Base-by-base conservation (phyloP, 1,140 invertebrate genomes). In the Diachasmimorpha longicaudata region DNA sequence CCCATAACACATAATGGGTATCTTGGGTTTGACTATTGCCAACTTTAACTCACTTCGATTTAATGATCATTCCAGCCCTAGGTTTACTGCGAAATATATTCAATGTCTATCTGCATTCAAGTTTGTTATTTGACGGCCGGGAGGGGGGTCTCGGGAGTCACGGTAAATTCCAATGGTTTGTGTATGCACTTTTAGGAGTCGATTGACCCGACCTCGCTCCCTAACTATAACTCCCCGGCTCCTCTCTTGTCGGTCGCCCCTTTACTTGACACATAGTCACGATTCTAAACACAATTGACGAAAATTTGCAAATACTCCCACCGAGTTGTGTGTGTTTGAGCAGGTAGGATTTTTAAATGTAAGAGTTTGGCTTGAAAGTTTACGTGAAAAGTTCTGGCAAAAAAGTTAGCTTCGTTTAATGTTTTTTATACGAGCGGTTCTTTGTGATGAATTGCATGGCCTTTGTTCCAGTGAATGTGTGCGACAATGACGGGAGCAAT, bases 171-270 rank as follows among this genome's bases (percentile, higher is more conserved):
- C 58, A 63, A 23, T 63, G 21, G 23, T 25, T 63, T 63, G 58
- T 63, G 14, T 52, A 52, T 52, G 58, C 58, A 63, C 58, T 63
- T 23, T 13, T 63, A 31, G 58, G 23, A 63, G 58, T 63, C 58
- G 58, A 63, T 63, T 63, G 58, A 63, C 58, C 58, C 58, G 58
- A 63, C 58, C 58, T 63, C 58, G 58, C 58, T 63, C 58, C 23
- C 23, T 25, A 63, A 63, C 23, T 21, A 58, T 58, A 58, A 58
- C 52, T 58, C 14, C 58, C 58, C 25, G 25, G 14, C 58, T 23
- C 31, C 52, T 4, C 58, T 31, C 58, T 25, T 25, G 19, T 10
- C 39, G 4, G 4, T 42, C 1, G 1, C 31, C 31, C 31, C 39
- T 42, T 42, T 63, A 63, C 58, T 63, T 63, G 58, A 63, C 58